Percentiles rank a stretch among this genome's conserved stretches.
Conservation (phyloP, 2,797 vertebrate species). For the Manis pentadactyla region DNA sequence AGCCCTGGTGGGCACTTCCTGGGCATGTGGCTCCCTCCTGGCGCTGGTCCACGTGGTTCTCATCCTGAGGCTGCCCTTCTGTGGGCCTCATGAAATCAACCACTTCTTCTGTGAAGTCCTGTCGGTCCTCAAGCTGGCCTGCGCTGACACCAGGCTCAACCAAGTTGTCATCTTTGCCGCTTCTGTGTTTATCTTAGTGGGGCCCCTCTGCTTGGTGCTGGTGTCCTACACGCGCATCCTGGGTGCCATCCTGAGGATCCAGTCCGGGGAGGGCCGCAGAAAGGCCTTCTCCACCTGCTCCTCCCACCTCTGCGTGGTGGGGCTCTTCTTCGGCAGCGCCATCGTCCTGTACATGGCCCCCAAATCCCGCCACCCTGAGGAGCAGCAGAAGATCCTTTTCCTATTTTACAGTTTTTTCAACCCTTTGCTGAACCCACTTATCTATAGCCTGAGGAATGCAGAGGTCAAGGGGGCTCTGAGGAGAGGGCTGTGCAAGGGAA, state of each 20-base stretch:
- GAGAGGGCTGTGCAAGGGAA: not conserved
- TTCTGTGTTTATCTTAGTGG: not conserved
- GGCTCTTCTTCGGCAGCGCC: not conserved
- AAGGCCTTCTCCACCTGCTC: not conserved
- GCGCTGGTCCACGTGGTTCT: not conserved
- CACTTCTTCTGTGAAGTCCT: constrained; percentile 80
- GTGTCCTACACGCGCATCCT: too few relatives aligned
- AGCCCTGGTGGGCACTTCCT: not conserved
- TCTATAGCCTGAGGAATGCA: constrained; percentile 61
- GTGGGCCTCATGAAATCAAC: constrained; percentile 1
- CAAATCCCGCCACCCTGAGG: not conserved
- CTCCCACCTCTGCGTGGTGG: not conserved
- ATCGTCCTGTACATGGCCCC: not conserved
- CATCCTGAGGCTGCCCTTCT: constrained; percentile 43
- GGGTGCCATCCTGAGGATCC: not conserved
- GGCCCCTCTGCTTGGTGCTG: not conserved
- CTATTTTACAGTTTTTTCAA: constrained; percentile 35
- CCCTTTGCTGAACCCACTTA: not conserved
- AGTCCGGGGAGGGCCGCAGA: not conserved
- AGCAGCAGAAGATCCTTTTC: not conserved
- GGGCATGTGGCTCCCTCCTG: not conserved
- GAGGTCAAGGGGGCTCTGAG: constrained; percentile 53
- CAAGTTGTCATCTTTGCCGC: not conserved
- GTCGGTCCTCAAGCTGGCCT: constrained; percentile 65
- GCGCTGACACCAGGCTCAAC: not conserved